A percentile compares a stretch with the other conserved stretches of the same genome.
Conservation (phyloP, 1,140 invertebrate species). For the Drosophila kanapiae region DNA sequence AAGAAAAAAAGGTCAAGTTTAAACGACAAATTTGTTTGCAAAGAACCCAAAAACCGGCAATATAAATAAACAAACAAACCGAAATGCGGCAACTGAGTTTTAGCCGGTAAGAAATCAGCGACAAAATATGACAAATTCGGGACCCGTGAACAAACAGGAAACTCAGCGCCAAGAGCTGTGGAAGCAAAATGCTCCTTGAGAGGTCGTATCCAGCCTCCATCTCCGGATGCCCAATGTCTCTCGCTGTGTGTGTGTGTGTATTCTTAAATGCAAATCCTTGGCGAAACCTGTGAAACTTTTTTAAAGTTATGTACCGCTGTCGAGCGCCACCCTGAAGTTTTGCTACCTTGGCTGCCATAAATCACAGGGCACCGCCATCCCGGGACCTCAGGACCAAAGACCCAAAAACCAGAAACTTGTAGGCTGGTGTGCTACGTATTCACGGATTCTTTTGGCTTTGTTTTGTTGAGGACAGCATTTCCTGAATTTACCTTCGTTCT, state of each 20-base stretch:
- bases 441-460: slow-evolving; percentile 66
- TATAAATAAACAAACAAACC: slow-evolving; percentile 43
- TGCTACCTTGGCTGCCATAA: slow-evolving; percentile 78
- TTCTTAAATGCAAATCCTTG: slow-evolving; percentile 79
- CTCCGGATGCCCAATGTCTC: slow-evolving; percentile 26
- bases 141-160: slow-evolving; percentile 56
- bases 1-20: slow-evolving; percentile 51
- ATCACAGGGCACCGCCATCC: slow-evolving; percentile 53
- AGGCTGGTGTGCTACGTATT: slow-evolving; percentile 62
- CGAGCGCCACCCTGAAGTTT: slow-evolving; percentile 55
- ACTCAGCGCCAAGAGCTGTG: slow-evolving; percentile 35
- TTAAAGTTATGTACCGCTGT: slow-evolving; percentile 59
- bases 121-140: slow-evolving; percentile 63
- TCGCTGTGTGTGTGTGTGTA: slow-evolving; percentile 22
- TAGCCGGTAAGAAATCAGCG: slow-evolving; percentile 54
- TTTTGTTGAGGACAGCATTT: slow-evolving; percentile 79
- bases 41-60: slow-evolving; percentile 28
- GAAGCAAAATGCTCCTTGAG: slow-evolving; percentile 56
- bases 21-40: slow-evolving; percentile 53
- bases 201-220: slow-evolving; percentile 10
- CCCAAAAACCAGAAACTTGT: slow-evolving; percentile 40
- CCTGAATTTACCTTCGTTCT: slow-evolving; percentile 79
- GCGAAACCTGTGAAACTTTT: slow-evolving; percentile 74
- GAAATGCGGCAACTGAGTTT: slow-evolving; percentile 36
- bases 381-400: background rate